A percentile compares a stretch with the other conserved stretches of the same genome.
Conservation (phyloP, 2,888 invertebrate genomes). For the Microlaimidae sp. region DNA sequence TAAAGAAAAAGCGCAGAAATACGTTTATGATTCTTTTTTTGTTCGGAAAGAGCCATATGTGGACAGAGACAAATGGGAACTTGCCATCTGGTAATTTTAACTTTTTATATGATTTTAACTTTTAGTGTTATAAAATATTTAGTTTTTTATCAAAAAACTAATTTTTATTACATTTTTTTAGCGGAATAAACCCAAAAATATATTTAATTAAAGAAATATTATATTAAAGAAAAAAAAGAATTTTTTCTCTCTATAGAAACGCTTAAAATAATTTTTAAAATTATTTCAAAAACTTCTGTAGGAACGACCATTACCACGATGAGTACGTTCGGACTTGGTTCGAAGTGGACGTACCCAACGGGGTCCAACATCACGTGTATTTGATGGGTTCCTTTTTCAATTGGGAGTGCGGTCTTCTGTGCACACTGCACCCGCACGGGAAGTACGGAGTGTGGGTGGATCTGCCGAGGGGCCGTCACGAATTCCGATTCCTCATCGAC, state of each 20-base stretch:
- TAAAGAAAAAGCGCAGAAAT: neutral
- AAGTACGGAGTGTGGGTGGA: slow-evolving; percentile 23
- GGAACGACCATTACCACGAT: too few relatives aligned
- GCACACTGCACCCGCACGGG: slow-evolving; percentile 17
- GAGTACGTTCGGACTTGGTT: slow-evolving; percentile 14
- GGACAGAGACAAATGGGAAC: slow-evolving; percentile 1
- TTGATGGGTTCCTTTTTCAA: slow-evolving; percentile 25
- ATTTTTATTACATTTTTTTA: too few relatives aligned
- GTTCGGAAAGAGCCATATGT: slow-evolving; percentile 7
- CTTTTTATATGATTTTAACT: too few relatives aligned
- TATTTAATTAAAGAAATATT: too few relatives aligned
- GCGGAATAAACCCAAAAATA: too few relatives aligned
- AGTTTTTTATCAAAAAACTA: too few relatives aligned
- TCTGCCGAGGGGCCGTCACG: slow-evolving; percentile 21
- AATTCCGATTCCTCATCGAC: slow-evolving; percentile 27
- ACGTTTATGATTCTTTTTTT: slow-evolving; percentile 1
- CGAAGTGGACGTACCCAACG: slow-evolving; percentile 19
- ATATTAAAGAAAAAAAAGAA: too few relatives aligned
- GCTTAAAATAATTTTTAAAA: too few relatives aligned
- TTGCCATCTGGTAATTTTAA: slow-evolving; percentile 1
- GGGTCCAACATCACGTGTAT: slow-evolving; percentile 22
- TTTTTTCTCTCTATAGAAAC: too few relatives aligned
- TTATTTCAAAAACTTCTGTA: too few relatives aligned
- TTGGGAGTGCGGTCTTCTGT: slow-evolving; percentile 26
- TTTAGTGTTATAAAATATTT: too few relatives aligned